Evolutionary conservation across 2,888 invertebrate genomes (phyloP), one percentile per base, ranked within the genome.

Genomic region (Esperia sulphurella): DNA sequence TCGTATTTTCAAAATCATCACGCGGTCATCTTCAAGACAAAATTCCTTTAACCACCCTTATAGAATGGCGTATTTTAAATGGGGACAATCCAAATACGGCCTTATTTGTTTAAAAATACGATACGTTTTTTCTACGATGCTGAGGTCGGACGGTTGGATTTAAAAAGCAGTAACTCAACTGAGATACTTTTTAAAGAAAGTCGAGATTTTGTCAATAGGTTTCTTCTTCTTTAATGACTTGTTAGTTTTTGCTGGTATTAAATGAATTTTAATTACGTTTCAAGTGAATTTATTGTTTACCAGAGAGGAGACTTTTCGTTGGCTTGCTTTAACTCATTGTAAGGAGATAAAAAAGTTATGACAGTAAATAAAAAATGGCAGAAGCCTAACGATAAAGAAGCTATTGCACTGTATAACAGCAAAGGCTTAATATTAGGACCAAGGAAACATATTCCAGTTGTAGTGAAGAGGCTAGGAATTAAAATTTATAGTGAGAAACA

Each of bases 1-100:
- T 83, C 79, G 86, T 86, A 87, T 85, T 85, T 88, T 84, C 78
- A 83, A 86, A 87, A 86, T 81, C 80, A 76, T 73, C 70, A 73
- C 79, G 69, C 68, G 70, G 67, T 69, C 79, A 75, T 81, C 58
- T 80, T 65, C 70, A 70, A 67, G 71, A 63, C 63, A 59, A 71
- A 67, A 79, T 79, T 71, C 78, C 61, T 67, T 52, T 51, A 13
- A 12, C 8, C 7, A 28, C 8, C 6, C 21, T n/a, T 45, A 30
- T 9, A 44, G 35, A 49, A 49, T 14, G 45, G 30, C 14, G 28
- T 14, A 49, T 41, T 29, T 29, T 29, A n/a, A 41, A 8, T 1
- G 5, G 1, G 1, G 8, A 38, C 29, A 38, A 14, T 13, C 35
- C 8, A 37, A 41, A 49, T 8, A 28, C 14, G 30, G 14, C 49